A percentile compares a stretch with the other conserved stretches of the same genome.
Conservation (phyloP, 2,797 vertebrate genomes). For the Pogonophryne albipinna region DNA sequence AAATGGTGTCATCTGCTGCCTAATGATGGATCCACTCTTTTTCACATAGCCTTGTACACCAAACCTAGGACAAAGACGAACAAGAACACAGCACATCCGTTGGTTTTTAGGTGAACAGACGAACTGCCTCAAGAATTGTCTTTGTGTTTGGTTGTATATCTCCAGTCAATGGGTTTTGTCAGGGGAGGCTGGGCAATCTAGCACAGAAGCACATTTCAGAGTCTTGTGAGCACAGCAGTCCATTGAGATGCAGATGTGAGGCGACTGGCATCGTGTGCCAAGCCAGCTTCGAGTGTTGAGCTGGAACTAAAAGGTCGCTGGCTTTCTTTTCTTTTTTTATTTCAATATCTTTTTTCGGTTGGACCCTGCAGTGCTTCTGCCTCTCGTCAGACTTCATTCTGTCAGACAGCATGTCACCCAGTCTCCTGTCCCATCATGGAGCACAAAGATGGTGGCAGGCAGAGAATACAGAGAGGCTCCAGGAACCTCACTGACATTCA, state of each 20-base stretch:
- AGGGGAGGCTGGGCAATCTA: conserved; percentile 66
- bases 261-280: conserved; percentile 39
- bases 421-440: conserved; percentile 31
- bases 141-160: no score
- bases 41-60: no score
- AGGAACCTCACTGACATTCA: conserved; percentile 73
- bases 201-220: conserved; percentile 63
- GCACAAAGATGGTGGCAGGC: conserved; percentile 44
- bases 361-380: conserved; percentile 42
- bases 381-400: conserved; percentile 56
- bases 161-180: no score
- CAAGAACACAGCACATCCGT: no score
- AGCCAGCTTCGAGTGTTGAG: conserved; percentile 26
- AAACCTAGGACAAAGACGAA: no score
- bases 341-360: neutral
- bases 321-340: conserved; percentile 8
- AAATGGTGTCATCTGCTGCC: no score
- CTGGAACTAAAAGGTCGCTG: conserved; percentile 46
- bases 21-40: no score
- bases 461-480: conserved; percentile 69
- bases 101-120: no score
- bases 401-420: conserved; percentile 50
- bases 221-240: conserved; percentile 66
- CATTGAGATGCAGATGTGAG: conserved; percentile 78
- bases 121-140: conserved; percentile 25